These are phyloP conservation scores for Sminthopsis crassicaudata DNA, from an alignment of 2,113 vertebrate species.

Conservation along the genomic window DNA sequence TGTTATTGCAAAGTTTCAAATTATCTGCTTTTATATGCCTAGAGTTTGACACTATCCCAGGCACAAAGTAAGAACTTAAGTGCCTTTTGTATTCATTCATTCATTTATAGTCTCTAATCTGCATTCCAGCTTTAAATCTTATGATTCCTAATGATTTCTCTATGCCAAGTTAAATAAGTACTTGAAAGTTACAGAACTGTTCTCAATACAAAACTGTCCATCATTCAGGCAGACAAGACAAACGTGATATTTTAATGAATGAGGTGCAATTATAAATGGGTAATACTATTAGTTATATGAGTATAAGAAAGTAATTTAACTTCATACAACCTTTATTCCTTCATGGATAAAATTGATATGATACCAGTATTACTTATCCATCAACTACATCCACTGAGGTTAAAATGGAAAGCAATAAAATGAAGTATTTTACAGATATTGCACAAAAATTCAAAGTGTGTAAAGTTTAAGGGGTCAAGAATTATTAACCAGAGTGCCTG, in stretches of 20 bases:
- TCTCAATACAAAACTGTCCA: slow-evolving; percentile 37
- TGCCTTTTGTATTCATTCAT: not conserved
- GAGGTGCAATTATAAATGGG: not conserved
- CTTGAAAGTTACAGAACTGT: slow-evolving; percentile 4
- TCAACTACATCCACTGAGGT: not conserved
- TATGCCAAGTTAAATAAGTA: slow-evolving; percentile 65
- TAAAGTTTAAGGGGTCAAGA: slow-evolving; percentile 27
- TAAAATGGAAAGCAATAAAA: slow-evolving; percentile 2
- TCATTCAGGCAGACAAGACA: slow-evolving; percentile 31
- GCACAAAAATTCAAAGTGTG: not conserved
- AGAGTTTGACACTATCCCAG: not conserved
- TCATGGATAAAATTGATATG: not conserved
- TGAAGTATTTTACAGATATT: slow-evolving; percentile 14
- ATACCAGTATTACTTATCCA: not conserved
- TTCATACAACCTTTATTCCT: not conserved
- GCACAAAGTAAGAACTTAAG: not conserved
- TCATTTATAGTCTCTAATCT: not conserved
- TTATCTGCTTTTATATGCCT: not conserved
- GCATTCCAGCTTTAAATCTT: not conserved
- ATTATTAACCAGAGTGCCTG: slow-evolving; percentile 48
- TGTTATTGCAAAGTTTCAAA: too few relatives aligned
- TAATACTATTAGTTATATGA: not conserved
- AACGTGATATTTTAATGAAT: slow-evolving; percentile 20
- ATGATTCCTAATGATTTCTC: not conserved
- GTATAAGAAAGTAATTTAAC: not conserved